phyloP scores from a whole-genome alignment of 2,113 vertebrate genomes.

The Oryzias woworae region DNA sequence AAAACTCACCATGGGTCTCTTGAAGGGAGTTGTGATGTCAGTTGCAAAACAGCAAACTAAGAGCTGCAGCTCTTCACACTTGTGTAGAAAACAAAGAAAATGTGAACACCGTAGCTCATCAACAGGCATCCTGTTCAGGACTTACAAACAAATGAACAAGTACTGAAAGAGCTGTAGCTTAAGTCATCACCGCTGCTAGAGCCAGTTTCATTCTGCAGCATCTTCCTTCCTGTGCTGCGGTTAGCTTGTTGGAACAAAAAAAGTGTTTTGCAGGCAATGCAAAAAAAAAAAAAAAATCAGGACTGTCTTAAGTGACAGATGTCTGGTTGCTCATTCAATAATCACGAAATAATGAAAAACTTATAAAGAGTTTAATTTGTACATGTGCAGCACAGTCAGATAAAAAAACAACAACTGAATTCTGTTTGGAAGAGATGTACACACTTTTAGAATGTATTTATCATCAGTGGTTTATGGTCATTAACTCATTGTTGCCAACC shows the following conservation, averaged over 20 bases:
- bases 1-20: conserved; percentile 48
- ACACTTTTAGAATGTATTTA: too few relatives aligned
- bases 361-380: too few relatives aligned
- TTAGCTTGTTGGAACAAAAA: conserved; percentile 28
- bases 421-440: too few relatives aligned
- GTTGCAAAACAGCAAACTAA: neutral
- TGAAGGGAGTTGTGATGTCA: conserved; percentile 1
- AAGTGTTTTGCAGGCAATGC: neutral
- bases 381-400: too few relatives aligned
- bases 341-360: too few relatives aligned
- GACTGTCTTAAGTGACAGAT: too few relatives aligned
- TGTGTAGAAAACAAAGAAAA: neutral
- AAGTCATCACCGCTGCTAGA: neutral
- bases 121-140: neutral
- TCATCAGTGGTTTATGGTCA: too few relatives aligned
- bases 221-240: conserved; percentile 67
- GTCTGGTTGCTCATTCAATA: too few relatives aligned
- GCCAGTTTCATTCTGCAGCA: conserved; percentile 12
- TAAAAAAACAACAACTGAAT: too few relatives aligned
- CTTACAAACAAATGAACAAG: neutral
- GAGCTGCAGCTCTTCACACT: neutral
- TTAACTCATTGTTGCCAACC: too few relatives aligned
- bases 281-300: too few relatives aligned
- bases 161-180: neutral
- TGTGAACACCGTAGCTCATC: neutral